phyloP scores from a whole-genome alignment of 1,140 invertebrate species.

The Drosophila novamexicana region DNA sequence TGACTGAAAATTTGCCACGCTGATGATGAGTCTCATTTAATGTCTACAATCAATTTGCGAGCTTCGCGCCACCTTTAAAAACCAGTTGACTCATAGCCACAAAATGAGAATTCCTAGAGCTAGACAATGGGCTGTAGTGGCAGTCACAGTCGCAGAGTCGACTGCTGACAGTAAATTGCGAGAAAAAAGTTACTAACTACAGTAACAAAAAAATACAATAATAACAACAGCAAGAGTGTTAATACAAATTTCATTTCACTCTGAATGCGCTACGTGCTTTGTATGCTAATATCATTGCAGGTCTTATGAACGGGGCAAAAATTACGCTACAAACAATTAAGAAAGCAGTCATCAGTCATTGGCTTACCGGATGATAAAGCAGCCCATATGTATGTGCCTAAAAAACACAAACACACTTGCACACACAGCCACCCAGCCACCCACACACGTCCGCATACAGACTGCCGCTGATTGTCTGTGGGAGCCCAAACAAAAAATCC shows the following conservation, averaged over 20 bases:
- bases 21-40: conserved; percentile 33
- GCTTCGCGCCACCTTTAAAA: conserved; percentile 1
- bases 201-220: conserved; percentile 20
- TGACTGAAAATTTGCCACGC: conserved; percentile 31
- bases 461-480: conserved; percentile 38
- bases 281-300: conserved; percentile 67
- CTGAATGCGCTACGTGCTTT: conserved; percentile 67
- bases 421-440: background rate
- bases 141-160: conserved; percentile 15
- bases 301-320: conserved; percentile 22
- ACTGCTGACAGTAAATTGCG: conserved; percentile 43
- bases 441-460: background rate
- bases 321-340: conserved; percentile 59
- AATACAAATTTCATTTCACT: conserved; percentile 69
- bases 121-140: conserved; percentile 21
- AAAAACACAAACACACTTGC: conserved; percentile 1
- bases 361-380: conserved; percentile 39
- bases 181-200: conserved; percentile 18
- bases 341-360: conserved; percentile 58
- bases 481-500: conserved; percentile 53
- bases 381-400: conserved; percentile 17
- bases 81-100: conserved; percentile 43
- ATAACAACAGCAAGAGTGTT: conserved; percentile 57
- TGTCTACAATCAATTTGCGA: conserved; percentile 34
- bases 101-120: conserved; percentile 1